phyloP scores from a whole-genome alignment of 2,888 invertebrate genomes.

The Nomada fabriciana region DNA sequence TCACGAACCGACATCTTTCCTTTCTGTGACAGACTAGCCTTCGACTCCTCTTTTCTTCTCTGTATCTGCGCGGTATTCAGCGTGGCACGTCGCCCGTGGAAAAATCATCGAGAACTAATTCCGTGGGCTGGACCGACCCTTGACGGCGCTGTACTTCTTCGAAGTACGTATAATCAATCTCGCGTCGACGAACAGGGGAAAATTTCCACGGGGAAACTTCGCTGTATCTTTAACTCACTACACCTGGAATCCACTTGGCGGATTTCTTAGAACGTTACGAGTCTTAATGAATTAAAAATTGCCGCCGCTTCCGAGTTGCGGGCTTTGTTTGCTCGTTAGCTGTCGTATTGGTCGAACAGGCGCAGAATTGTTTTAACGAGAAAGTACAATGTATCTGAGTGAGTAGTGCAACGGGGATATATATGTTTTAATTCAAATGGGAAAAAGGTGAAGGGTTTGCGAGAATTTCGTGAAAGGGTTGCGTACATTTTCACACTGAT shows the following conservation, averaged over 20 bases:
- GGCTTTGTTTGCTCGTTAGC: neutral
- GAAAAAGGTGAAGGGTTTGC: too few species aligned
- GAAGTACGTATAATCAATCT: conserved; percentile 23
- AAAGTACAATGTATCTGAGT: too few species aligned
- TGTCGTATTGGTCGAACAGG: neutral
- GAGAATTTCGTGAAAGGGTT: too few species aligned
- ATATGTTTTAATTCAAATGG: too few species aligned
- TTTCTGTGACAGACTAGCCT: neutral
- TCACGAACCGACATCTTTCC: neutral
- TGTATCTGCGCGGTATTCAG: conserved; percentile 1
- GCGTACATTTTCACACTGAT: too few species aligned
- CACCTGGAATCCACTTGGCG: neutral
- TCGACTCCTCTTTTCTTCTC: neutral
- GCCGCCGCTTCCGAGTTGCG: too few species aligned
- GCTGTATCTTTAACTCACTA: neutral
- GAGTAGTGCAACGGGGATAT: too few species aligned
- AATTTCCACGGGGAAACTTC: conserved; percentile 1
- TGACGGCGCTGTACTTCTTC: neutral
- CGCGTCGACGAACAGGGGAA: neutral
- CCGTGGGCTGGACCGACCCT: neutral
- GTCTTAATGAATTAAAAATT: conserved; percentile 13
- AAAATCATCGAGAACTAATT: conserved; percentile 10
- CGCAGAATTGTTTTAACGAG: neutral
- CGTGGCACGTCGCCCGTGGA: neutral
- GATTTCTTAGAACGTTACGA: conserved; percentile 8